Percentiles rank a stretch among this genome's conserved stretches.
These are phyloP conservation scores for Orthosia cruda DNA, from an alignment of 2,888 invertebrate species.

Conservation along the genomic window DNA sequence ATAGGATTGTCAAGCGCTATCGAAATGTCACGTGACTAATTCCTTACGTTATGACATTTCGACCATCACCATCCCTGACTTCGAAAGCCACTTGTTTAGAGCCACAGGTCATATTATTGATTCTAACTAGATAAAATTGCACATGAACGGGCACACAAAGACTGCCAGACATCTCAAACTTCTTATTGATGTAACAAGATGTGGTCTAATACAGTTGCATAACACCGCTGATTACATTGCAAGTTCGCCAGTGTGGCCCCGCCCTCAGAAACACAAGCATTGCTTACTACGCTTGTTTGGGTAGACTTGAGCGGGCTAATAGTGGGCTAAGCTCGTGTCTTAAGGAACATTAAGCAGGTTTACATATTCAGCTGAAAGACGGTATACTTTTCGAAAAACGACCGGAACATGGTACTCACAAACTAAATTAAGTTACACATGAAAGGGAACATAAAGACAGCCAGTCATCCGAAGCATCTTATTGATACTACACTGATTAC, in stretches of 20 bases:
- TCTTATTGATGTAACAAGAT: not conserved
- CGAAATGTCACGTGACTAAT: too few species aligned
- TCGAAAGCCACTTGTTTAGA: too few species aligned
- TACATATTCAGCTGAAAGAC: slow-evolving; percentile 7
- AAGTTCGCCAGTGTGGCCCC: slow-evolving; percentile 30
- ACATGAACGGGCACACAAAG: not conserved
- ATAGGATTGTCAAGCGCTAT: too few species aligned
- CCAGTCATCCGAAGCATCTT: not conserved
- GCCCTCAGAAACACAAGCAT: slow-evolving; percentile 23
- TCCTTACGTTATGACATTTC: too few species aligned
- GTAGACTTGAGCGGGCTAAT: slow-evolving; percentile 40
- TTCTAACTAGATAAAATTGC: not conserved
- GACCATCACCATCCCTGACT: too few species aligned
- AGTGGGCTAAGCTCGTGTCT: slow-evolving; percentile 45
- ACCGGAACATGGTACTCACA: too few species aligned
- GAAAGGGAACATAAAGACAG: not conserved
- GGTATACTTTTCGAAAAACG: too few species aligned
- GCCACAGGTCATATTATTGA: too few species aligned
- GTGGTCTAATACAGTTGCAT: slow-evolving; percentile 20
- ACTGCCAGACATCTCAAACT: not conserved
- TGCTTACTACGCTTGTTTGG: slow-evolving; percentile 53
- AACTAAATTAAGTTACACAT: not conserved
- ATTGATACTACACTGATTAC: slow-evolving; percentile 9
- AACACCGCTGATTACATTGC: slow-evolving; percentile 32
- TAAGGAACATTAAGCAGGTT: slow-evolving; percentile 37